Percentiles rank a stretch among this genome's conserved stretches.
These are phyloP conservation scores for Campylorhamphus procurvoides DNA, from an alignment of 2,113 vertebrate species.

Conservation along the genomic window DNA sequence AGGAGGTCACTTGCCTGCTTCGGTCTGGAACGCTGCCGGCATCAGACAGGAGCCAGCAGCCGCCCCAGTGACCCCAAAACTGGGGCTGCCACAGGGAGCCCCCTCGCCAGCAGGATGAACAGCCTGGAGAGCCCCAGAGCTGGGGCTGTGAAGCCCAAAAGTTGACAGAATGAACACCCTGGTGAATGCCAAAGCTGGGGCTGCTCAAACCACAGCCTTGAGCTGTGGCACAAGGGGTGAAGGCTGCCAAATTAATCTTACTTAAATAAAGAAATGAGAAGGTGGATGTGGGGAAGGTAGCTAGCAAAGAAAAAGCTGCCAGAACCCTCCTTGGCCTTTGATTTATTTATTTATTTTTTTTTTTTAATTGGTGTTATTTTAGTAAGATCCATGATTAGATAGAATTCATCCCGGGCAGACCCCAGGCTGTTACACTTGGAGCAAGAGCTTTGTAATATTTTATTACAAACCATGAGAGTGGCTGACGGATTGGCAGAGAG, in stretches of 20 bases:
- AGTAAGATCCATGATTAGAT: not conserved
- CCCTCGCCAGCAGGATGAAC: too few relatives aligned
- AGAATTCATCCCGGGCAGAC: not conserved
- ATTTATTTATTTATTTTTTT: not conserved
- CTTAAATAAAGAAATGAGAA: not conserved
- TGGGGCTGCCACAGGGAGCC: rapidly evolving
- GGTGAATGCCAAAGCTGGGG: not conserved
- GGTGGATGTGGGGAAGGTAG: not conserved
- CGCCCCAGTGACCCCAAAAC: not conserved
- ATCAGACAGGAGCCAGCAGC: not conserved
- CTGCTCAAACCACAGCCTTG: not conserved
- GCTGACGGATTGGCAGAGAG: not conserved
- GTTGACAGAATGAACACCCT: not conserved
- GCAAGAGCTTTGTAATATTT: not conserved
- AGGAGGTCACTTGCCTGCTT: constrained; percentile 76
- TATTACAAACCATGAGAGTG: not conserved
- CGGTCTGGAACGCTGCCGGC: not conserved
- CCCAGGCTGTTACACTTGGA: not conserved
- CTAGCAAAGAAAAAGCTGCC: rapidly evolving
- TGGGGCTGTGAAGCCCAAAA: too few relatives aligned
- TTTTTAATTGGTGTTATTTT: not conserved
- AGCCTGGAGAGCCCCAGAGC: not conserved
- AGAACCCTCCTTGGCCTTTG: not conserved
- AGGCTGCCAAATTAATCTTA: not conserved
- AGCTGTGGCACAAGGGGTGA: not conserved